phyloP scores from a whole-genome alignment of 2,113 vertebrate genomes.

The Cyanoderma ruficeps region DNA sequence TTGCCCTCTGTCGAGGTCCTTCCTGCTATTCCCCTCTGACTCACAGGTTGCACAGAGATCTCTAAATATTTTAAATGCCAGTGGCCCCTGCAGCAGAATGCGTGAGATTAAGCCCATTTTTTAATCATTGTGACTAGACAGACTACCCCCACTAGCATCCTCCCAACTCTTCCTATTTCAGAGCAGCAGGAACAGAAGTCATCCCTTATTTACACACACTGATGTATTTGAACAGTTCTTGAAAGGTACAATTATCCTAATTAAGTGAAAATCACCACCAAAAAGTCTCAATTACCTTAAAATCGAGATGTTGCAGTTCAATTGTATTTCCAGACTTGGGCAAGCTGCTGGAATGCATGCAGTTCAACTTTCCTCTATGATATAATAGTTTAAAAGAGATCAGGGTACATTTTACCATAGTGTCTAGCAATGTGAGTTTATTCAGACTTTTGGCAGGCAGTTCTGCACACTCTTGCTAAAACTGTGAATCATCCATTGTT shows the following conservation, averaged over 20 bases:
- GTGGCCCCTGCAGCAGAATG: background rate
- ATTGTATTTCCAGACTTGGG: slow-evolving; percentile 68
- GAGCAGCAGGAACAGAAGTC: background rate
- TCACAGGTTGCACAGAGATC: background rate
- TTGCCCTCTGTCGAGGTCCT: background rate
- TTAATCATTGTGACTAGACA: background rate
- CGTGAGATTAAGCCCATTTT: background rate
- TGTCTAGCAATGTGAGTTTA: slow-evolving; percentile 81
- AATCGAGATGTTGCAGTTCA: slow-evolving; percentile 50
- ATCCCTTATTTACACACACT: background rate
- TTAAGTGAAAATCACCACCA: slow-evolving; percentile 41
- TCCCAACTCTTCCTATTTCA: slow-evolving; percentile 22
- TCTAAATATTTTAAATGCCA: background rate
- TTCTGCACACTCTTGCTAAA: slow-evolving; percentile 74
- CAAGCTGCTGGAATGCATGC: slow-evolving; percentile 70
- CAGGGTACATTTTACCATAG: slow-evolving; percentile 78
- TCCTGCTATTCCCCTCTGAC: background rate
- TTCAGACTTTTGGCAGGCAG: slow-evolving; percentile 77
- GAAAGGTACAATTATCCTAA: slow-evolving; percentile 32
- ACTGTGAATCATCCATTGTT: slow-evolving; percentile 80
- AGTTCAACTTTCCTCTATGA: slow-evolving; percentile 75
- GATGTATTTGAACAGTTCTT: background rate
- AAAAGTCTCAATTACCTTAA: slow-evolving; percentile 34
- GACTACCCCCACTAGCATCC: background rate
- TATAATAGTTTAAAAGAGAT: slow-evolving; percentile 79